A percentile compares a stretch with the other conserved stretches of the same genome.
phyloP scores from a whole-genome alignment of 2,113 vertebrate species.

The Hypomesus transpacificus region DNA sequence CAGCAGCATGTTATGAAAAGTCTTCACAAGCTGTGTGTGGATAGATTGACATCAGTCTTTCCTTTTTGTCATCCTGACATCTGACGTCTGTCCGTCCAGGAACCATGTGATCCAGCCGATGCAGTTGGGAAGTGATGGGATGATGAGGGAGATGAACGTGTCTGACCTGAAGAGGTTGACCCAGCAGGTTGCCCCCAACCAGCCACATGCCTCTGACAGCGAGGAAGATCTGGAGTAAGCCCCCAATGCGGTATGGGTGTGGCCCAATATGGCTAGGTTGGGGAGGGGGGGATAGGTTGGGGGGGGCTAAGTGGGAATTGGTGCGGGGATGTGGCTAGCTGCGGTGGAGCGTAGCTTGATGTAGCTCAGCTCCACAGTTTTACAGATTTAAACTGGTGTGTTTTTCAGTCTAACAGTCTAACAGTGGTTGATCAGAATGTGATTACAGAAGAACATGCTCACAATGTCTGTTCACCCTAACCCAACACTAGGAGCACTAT shows the following conservation, averaged over 20 bases:
- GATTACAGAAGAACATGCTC: neutral
- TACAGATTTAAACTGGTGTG: neutral
- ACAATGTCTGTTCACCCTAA: neutral
- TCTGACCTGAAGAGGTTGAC: conserved; percentile 65
- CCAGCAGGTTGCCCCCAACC: conserved; percentile 70
- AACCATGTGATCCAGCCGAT: conserved; percentile 86
- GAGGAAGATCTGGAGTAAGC: conserved; percentile 56
- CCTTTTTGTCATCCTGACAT: neutral
- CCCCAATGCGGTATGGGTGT: neutral
- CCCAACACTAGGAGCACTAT: neutral
- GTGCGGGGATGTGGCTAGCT: too few species aligned
- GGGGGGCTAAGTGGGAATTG: too few species aligned
- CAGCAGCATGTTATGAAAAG: too few species aligned
- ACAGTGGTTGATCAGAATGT: neutral
- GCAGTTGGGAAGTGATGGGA: conserved; percentile 82
- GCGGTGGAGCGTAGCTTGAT: too few species aligned
- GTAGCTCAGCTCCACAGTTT: too few species aligned
- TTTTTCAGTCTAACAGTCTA: neutral
- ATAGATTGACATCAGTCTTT: neutral
- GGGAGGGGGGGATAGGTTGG: too few species aligned
- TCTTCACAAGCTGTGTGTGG: too few species aligned
- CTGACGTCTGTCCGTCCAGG: conserved; percentile 55
- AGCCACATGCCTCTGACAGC: conserved; percentile 59
- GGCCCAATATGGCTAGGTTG: too few species aligned
- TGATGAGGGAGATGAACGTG: conserved; percentile 77